Evolutionary conservation across 1,140 invertebrate genomes (phyloP).

Genomic region (Drosophila gunungcola): DNA sequence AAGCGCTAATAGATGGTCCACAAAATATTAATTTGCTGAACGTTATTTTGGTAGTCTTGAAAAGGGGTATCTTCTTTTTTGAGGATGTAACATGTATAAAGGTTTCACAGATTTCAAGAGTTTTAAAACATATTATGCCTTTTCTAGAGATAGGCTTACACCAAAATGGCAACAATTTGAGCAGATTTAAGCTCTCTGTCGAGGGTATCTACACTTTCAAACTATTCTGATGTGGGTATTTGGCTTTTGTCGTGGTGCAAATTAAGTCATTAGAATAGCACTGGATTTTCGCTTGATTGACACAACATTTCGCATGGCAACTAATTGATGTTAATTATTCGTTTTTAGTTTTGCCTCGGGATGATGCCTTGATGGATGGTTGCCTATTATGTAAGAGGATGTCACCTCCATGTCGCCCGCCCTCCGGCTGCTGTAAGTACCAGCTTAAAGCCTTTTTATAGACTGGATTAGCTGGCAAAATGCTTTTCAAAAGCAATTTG

Average conservation of each 20-base stretch:
- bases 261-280: conserved; percentile 53
- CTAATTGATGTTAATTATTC: conserved; percentile 78
- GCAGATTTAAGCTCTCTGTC: too few species aligned
- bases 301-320: conserved; percentile 54
- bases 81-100: too few species aligned
- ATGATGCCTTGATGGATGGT: conserved; percentile 60
- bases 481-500: conserved; percentile 42
- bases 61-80: neutral
- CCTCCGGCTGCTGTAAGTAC: conserved; percentile 15
- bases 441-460: conserved; percentile 30
- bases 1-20: conserved; percentile 56
- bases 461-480: conserved; percentile 41
- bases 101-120: too few species aligned
- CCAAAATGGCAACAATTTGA: too few species aligned
- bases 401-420: neutral
- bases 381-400: neutral
- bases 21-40: conserved; percentile 59
- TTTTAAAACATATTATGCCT: too few species aligned
- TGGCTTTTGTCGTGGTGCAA: conserved; percentile 28
- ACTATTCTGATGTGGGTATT: neutral
- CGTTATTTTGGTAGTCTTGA: neutral
- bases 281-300: conserved; percentile 60
- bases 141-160: too few species aligned
- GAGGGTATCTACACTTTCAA: conserved; percentile 1
- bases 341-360: conserved; percentile 45